A percentile compares a stretch with the other conserved stretches of the same genome.
Conservation (phyloP, 2,797 vertebrate genomes). For the Triplophysa bombifrons region DNA sequence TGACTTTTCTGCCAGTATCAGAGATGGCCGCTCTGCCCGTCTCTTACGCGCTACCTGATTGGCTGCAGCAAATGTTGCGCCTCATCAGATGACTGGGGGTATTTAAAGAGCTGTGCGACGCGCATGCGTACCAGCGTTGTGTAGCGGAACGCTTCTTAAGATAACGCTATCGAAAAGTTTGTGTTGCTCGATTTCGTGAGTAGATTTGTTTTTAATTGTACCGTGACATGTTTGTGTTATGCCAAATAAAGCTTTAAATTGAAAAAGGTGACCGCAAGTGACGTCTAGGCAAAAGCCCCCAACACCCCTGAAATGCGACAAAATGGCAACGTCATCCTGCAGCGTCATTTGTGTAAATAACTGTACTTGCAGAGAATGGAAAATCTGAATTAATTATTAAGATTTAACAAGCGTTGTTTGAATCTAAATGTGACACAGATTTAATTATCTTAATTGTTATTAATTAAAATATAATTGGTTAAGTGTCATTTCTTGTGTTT, state of each 20-base stretch:
- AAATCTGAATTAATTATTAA: neutral
- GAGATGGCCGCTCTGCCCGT: constrained; percentile 55
- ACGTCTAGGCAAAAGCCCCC: constrained; percentile 2
- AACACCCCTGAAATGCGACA: constrained; percentile 67
- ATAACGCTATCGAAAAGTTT: constrained; percentile 63
- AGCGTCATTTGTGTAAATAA: constrained; percentile 29
- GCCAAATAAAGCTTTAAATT: neutral
- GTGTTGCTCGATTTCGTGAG: neutral
- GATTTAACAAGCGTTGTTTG: neutral
- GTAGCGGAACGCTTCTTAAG: constrained; percentile 54
- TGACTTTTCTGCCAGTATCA: constrained; percentile 57
- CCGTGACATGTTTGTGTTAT: neutral
- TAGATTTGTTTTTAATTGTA: neutral
- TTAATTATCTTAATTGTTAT: neutral
- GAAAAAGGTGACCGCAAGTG: constrained; percentile 57
- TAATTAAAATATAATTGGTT: neutral
- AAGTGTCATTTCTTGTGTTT: neutral
- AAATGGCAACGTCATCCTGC: constrained; percentile 56
- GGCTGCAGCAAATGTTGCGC: constrained; percentile 77
- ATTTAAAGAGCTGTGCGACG: constrained; percentile 76
- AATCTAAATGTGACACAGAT: neutral
- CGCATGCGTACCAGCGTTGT: constrained; percentile 74
- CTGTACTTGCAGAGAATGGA: neutral
- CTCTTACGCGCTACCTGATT: constrained; percentile 59
- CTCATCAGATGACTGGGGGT: constrained; percentile 80